Percentiles rank a stretch among this genome's conserved stretches.
Conservation (phyloP, 2,888 invertebrate species). For the Ophioninae sp. region DNA sequence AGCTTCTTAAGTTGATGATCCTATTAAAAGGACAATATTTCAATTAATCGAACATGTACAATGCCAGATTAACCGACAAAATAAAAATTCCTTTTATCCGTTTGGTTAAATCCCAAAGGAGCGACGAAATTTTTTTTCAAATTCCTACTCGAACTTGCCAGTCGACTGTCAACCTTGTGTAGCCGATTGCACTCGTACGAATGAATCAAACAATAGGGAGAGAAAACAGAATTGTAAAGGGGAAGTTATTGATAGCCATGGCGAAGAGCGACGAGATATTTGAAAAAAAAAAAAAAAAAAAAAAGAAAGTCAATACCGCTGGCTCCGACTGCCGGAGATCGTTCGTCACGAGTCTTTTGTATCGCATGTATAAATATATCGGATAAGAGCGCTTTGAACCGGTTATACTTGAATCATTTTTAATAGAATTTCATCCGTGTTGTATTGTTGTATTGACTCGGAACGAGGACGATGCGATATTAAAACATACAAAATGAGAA, state of each 20-base stretch:
- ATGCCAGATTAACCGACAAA: background rate
- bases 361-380: background rate
- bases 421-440: too few relatives aligned
- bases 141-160: constrained; percentile 57
- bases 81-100: background rate
- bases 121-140: constrained; percentile 47
- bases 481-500: too few relatives aligned
- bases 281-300: constrained; percentile 76
- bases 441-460: too few relatives aligned
- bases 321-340: constrained; percentile 35
- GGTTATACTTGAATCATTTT: too few relatives aligned
- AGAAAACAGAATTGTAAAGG: constrained; percentile 67
- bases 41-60: background rate
- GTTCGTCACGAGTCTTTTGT: constrained; percentile 17
- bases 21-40: too few relatives aligned
- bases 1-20: background rate
- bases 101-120: constrained; percentile 30
- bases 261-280: constrained; percentile 64
- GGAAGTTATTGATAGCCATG: constrained; percentile 75
- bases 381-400: too few relatives aligned
- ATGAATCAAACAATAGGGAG: constrained; percentile 74
- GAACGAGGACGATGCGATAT: too few relatives aligned
- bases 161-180: constrained; percentile 23
- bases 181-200: constrained; percentile 35
- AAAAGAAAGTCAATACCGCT: constrained; percentile 74